Evolutionary conservation across 2,113 vertebrate genomes (phyloP).

Genomic region (Pandion haliaetus): DNA sequence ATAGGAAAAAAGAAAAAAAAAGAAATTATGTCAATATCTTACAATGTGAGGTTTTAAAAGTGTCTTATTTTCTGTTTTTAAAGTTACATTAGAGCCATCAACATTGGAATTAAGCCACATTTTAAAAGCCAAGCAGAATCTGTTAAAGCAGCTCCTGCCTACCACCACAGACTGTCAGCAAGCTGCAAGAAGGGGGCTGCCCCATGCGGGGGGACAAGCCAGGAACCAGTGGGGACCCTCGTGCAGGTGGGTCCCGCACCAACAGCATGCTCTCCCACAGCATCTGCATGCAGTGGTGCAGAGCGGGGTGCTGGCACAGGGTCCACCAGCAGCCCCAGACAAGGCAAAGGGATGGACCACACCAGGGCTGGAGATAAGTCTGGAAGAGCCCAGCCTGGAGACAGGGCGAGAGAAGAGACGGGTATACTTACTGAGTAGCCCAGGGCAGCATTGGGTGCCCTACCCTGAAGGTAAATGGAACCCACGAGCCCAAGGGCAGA

Average conservation of each 20-base stretch:
- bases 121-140: neutral
- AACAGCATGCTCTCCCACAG: neutral
- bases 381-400: neutral
- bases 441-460: neutral
- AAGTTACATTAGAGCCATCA: neutral
- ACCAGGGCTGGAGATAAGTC: neutral
- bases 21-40: neutral
- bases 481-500: neutral
- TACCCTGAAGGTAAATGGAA: neutral
- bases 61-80: neutral
- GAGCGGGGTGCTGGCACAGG: neutral
- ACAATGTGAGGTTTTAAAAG: neutral
- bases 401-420: neutral
- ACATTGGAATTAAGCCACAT: neutral
- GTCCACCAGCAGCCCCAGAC: neutral
- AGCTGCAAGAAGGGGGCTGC: neutral
- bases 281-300: neutral
- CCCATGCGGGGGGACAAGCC: neutral
- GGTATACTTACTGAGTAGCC: neutral
- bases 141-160: neutral
- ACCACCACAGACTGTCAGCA: neutral
- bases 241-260: neutral
- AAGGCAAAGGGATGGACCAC: neutral
- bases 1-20: neutral
- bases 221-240: neutral